Base-by-base conservation (phyloP, 2,113 vertebrate genomes). In the Podarcis raffonei region DNA sequence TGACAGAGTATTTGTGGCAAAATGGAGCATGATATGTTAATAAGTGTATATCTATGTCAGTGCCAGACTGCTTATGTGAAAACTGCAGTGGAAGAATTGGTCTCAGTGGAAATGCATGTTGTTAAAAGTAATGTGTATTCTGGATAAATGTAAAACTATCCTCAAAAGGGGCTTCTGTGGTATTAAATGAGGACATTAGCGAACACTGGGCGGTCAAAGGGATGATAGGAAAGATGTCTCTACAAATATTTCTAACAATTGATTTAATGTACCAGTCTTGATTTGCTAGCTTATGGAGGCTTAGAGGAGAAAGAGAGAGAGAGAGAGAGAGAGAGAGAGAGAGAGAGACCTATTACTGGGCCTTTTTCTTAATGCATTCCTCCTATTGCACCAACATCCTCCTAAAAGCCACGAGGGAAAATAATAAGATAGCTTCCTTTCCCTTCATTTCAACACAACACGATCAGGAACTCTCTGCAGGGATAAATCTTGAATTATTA, bases 31-130 rank as follows among this genome's bases (percentile, higher is more conserved):
- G 13, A 80, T 90, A 76, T 92, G 71, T 71, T 27, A 57, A 20
- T 87, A 27, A 2, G 12, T 79, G 81, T 92, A 85, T 87, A 90
- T 92, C 76, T 66, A 30, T 78, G 88, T 69, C 82, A 83, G 87
- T 20, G 57, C 5, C 65, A 7, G 92, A 78, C 35, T 83, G 82
- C 84, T 93, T 71, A 87, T 79, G 23, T 37, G 22, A 93, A 88
- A 89, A 89, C 87, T 85, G 92, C 89, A 37, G 71, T 86, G 87
- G 42, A 93, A 88, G 32, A 85, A 5, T 65, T 91, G 75, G 12
- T 89, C 90, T 90, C 83, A 8, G 68, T 89, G 89, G 84, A 88
- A 80, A 91, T 86, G 5, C 42, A n/a, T 23, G 77, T 81, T 91
- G 79, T 86, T 90, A 37, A 62, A 76, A 92, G 86, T 30, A 53